Percentiles rank a stretch among this genome's conserved stretches.
Conservation (phyloP, 1,140 invertebrate genomes). For the Papilio glaucus region DNA sequence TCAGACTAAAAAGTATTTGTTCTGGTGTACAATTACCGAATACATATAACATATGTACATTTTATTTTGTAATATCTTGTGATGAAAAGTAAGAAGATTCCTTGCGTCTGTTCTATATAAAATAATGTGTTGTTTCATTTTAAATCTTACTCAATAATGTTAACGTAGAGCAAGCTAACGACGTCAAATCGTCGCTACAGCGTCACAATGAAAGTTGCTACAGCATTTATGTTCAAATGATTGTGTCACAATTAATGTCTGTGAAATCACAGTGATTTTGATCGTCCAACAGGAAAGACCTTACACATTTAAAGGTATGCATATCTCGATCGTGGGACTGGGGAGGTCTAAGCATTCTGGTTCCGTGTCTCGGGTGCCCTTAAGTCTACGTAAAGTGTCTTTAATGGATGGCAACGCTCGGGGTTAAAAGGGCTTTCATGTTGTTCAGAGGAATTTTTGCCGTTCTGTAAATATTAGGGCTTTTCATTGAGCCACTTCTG, state of each 20-base stretch:
- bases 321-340: conserved; percentile 39
- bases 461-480: conserved; percentile 72
- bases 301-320: conserved; percentile 42
- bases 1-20: no score
- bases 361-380: conserved; percentile 62
- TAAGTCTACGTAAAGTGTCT: conserved; percentile 75
- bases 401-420: conserved; percentile 72
- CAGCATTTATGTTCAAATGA: conserved; percentile 58
- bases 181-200: neutral
- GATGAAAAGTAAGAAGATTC: no score
- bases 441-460: conserved; percentile 72
- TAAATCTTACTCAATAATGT: neutral
- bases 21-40: no score
- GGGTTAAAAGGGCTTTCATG: conserved; percentile 72
- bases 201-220: conserved; percentile 52
- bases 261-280: conserved; percentile 56
- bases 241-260: conserved; percentile 57
- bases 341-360: conserved; percentile 57
- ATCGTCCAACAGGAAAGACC: conserved; percentile 51
- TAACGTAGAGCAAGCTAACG: neutral
- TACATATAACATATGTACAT: no score
- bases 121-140: neutral
- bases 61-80: no score
- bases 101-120: no score
- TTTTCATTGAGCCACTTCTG: conserved; percentile 66